phyloP scores from a whole-genome alignment of 2,797 vertebrate genomes.

The Mareca strepera region DNA sequence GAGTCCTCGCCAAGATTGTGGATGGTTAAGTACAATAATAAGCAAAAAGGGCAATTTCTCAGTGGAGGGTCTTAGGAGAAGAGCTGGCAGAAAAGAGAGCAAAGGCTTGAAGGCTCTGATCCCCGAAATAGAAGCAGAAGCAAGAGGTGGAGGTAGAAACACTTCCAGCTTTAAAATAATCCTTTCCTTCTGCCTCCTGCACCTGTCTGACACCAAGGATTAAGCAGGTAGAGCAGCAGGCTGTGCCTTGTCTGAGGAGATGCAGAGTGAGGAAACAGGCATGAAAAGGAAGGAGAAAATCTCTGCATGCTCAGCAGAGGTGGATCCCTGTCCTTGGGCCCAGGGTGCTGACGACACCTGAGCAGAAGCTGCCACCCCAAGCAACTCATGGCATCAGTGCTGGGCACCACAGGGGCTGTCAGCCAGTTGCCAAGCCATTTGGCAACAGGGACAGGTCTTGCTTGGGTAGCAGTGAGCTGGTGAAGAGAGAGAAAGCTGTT shows the following conservation, averaged over 20 bases:
- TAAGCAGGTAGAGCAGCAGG: background rate
- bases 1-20: background rate
- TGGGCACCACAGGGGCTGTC: background rate
- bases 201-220: background rate
- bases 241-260: background rate
- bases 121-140: background rate
- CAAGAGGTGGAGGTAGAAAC: background rate
- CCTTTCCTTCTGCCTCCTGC: background rate
- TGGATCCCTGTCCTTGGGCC: rapidly evolving
- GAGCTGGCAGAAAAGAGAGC: background rate
- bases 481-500: background rate
- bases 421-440: background rate
- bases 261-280: background rate
- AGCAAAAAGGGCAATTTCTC: background rate
- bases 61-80: background rate
- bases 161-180: background rate
- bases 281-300: background rate
- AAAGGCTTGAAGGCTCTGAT: background rate
- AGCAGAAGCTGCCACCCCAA: background rate
- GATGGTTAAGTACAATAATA: background rate
- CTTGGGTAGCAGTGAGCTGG: background rate
- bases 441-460: background rate
- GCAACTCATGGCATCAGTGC: background rate
- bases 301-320: background rate
- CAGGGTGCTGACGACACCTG: background rate